phyloP scores from a whole-genome alignment of 2,797 vertebrate species.

The Acipenser oxyrinchus region DNA sequence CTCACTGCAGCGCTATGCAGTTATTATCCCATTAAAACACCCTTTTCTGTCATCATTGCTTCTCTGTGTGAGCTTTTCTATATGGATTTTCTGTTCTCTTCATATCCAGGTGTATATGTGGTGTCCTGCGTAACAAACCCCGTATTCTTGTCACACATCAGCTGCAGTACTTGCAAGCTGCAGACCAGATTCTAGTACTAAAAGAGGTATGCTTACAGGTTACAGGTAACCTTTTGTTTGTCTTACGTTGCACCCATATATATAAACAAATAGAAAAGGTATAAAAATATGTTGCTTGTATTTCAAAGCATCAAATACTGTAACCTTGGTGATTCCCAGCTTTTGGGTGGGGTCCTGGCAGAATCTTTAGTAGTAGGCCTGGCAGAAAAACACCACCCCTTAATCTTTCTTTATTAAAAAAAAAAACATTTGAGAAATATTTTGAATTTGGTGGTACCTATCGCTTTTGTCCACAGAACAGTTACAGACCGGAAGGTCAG shows the following conservation, averaged over 20 bases:
- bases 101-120: conserved; percentile 82
- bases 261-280: conserved; percentile 2
- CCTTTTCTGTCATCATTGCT: not conserved
- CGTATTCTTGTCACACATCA: conserved; percentile 90
- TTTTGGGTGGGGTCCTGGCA: too few relatives aligned
- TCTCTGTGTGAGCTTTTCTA: not conserved
- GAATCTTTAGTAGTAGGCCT: too few relatives aligned
- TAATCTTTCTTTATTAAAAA: conserved; percentile 1
- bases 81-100: conserved; percentile 5
- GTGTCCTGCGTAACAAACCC: conserved; percentile 76
- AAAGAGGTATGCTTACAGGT: conserved; percentile 70
- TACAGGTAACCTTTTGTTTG: not conserved
- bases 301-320: too few relatives aligned
- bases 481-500: too few relatives aligned
- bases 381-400: not conserved
- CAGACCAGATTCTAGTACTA: conserved; percentile 81
- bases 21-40: too few relatives aligned
- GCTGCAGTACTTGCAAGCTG: conserved; percentile 81
- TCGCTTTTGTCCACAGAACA: too few relatives aligned
- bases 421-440: too few relatives aligned
- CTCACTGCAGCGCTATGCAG: too few relatives aligned
- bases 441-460: too few relatives aligned
- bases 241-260: not conserved
- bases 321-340: too few relatives aligned
- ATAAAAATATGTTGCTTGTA: too few relatives aligned